Evolutionary conservation across 1,140 invertebrate species (phyloP), one percentile per base, ranked within the genome.

Genomic region (Pollicipes pollicipes): DNA sequence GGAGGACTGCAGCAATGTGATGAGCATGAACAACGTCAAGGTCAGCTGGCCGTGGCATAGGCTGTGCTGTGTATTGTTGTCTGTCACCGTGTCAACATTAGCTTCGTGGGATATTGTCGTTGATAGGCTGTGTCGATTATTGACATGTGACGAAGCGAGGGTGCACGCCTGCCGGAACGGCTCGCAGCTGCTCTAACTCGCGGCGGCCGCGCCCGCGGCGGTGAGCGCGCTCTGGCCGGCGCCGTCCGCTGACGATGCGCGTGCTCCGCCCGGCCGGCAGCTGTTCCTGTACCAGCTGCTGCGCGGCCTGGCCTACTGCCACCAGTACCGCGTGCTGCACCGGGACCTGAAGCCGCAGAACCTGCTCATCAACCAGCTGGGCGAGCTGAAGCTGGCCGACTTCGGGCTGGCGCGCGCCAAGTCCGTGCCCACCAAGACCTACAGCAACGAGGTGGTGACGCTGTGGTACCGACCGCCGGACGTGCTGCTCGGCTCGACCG

Each of bases 361-460:
- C 79, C 80, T 88, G 67, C 79, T 88, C 71, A 88, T 89, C 68
- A 88, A 87, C 78, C 83, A 86, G 68, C 77, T 80, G 71, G 87
- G 87, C 64, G 88, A 89, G 78, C 80, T 88, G 30, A 88, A 88
- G 81, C 77, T 82, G 74, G 78, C 78, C 71, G 79, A 82, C 75
- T 80, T 81, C 82, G 85, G 87, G 74, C 76, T 88, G 73, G 87
- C 87, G 64, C 78, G 87, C 75, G 86, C 86, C 58, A 88, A 88
- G 78, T 88, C 86, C 69, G 86, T 88, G 72, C 88, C 88, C 70
- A 88, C 86, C 6, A 89, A 89, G 79, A 89, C 88, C 17, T 88
- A 87, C 79, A 87, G 86, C 30, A 87, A 88, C 80, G 88, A 88
- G 81, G 87, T 88, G 24, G 88, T 89, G 26, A 88, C 88, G n/a